Evolutionary conservation across 2,113 vertebrate species (phyloP).

Genomic region (Callopanchax toddi): DNA sequence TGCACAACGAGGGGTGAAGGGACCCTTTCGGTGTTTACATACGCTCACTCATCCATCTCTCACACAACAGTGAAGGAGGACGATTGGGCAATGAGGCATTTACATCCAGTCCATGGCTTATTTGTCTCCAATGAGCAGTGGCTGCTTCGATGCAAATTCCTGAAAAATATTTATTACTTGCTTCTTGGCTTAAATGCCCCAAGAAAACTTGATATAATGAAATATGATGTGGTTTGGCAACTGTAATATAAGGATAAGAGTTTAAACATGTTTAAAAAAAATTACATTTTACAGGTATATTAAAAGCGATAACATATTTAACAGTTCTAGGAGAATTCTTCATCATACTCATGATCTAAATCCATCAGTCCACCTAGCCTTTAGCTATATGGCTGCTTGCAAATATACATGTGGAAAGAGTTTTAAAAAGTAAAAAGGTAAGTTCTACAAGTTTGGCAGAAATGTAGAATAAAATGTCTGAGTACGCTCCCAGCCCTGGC

Average conservation of each 20-base stretch:
- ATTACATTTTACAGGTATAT: neutral
- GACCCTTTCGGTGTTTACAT: constrained; percentile 65
- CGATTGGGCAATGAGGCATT: constrained; percentile 69
- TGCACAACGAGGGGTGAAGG: constrained; percentile 31
- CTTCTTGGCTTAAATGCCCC: constrained; percentile 1
- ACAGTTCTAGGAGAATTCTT: too few species aligned
- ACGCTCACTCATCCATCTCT: constrained; percentile 65
- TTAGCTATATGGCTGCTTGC: neutral
- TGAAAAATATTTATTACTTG: constrained; percentile 38
- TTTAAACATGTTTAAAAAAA: constrained; percentile 1
- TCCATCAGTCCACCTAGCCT: neutral
- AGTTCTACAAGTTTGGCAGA: constrained; percentile 67
- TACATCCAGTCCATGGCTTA: constrained; percentile 52
- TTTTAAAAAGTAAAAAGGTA: constrained; percentile 44
- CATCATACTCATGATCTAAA: neutral
- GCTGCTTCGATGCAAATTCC: constrained; percentile 50
- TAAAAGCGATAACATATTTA: too few species aligned
- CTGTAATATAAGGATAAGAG: neutral
- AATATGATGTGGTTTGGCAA: neutral
- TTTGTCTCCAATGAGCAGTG: constrained; percentile 66
- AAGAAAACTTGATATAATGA: neutral
- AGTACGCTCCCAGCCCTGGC: constrained; percentile 68
- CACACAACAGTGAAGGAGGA: constrained; percentile 62
- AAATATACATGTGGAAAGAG: constrained; percentile 44
- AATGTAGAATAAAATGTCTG: constrained; percentile 60